Evolutionary conservation across 2,797 vertebrate species (phyloP).

Genomic region (Eleutherodactylus coqui): DNA sequence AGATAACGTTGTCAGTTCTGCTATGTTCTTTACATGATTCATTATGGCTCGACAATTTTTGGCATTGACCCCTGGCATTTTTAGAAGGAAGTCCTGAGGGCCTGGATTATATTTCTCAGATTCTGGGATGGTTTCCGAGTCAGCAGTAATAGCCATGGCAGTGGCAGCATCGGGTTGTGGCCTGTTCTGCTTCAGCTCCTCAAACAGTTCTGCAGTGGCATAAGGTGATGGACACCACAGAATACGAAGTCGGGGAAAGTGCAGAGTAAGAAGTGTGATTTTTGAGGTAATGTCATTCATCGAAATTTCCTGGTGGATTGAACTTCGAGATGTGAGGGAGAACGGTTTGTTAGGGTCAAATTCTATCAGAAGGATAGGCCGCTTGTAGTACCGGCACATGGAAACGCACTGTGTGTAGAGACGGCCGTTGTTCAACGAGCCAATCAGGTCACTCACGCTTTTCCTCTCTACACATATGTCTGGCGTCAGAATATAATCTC

Average conservation of each 20-base stretch:
- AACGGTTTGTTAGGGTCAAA: constrained; percentile 92
- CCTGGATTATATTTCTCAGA: constrained; percentile 89
- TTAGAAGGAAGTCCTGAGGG: constrained; percentile 92
- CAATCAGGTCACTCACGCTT: constrained; percentile 92
- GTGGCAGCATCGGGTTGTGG: constrained; percentile 80
- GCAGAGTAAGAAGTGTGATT: constrained; percentile 90
- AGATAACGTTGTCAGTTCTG: constrained; percentile 82
- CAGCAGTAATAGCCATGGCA: constrained; percentile 85
- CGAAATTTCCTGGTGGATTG: constrained; percentile 89
- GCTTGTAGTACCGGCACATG: constrained; percentile 93
- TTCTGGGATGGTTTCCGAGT: constrained; percentile 86
- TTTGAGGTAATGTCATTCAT: constrained; percentile 88
- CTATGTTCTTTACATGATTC: constrained; percentile 81
- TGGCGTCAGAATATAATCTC: constrained; percentile 93
- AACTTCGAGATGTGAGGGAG: constrained; percentile 83
- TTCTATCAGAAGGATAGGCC: constrained; percentile 91
- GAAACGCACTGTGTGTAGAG: constrained; percentile 90
- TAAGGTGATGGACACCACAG: constrained; percentile 96
- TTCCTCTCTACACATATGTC: constrained; percentile 96
- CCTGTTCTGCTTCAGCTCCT: constrained; percentile 87
- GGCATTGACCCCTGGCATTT: constrained; percentile 91
- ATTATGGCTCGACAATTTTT: constrained; percentile 88
- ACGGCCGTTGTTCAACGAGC: constrained; percentile 90
- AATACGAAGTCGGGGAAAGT: constrained; percentile 91
- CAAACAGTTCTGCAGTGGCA: constrained; percentile 88